Base-by-base conservation (phyloP, 2,113 vertebrate genomes). In the Ivindomyrus marchei region DNA sequence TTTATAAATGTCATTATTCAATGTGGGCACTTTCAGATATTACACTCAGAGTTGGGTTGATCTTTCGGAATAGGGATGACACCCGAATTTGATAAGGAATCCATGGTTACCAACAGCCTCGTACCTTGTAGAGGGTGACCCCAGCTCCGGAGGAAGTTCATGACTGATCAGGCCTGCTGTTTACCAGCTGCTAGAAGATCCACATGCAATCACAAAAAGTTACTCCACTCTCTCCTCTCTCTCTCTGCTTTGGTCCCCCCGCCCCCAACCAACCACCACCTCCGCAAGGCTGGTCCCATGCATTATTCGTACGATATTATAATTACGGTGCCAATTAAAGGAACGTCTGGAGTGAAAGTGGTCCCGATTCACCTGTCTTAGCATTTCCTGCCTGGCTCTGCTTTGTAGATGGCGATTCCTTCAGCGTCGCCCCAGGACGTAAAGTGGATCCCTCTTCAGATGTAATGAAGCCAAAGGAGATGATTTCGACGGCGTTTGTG, bases 241-340 rank as follows among this genome's bases (percentile, higher is more conserved):
- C 10, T 42, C 52, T 85, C 42, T 56, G 56, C 56, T 58, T 58
- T 58, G 56, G 56, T 58, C 9, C 4, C n/a, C 17, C 13, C 1
- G 27, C 27, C 31, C 31, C 31, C 31, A 31, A 36, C 36, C 36
- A 39, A 39, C n/a, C 19, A 0, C 46, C n/a, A 7, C 42, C 50
- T 50, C 46, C 7, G 45, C 58, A 90, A 50, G 62, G 62, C 21
- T 39, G 46, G 84, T n/a, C 85, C 56, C 89, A 88, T 88, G 89
- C 89, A 90, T 87, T 88, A 90, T 90, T 90, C 85, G 4, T 45
- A 58, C 85, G 27, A 77, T 45, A 90, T 90, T 90, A 88, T 88
- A 87, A 90, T 90, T 90, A 90, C 46, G 49, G 47, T 62, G 49
- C 85, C 89, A 90, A 90, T 90, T 90, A 90, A 88, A 80, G 66